A percentile compares a stretch with the other conserved stretches of the same genome.
Conservation (phyloP, 37 sponge, comb jelly and placozoan species). For the Cladorhizidae sp. region DNA sequence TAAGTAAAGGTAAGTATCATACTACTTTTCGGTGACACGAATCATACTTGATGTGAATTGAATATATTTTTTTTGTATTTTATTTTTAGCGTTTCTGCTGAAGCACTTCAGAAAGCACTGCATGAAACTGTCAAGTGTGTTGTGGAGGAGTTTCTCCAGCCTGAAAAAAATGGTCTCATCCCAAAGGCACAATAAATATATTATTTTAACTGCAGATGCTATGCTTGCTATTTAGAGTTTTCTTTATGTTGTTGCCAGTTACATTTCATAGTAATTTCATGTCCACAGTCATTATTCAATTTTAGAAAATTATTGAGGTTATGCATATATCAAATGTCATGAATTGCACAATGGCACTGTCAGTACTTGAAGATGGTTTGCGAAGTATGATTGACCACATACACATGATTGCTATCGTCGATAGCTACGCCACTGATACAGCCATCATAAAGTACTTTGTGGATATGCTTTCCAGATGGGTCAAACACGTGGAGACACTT, state of each 20-base stretch:
- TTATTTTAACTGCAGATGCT: background rate
- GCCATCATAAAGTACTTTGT: background rate
- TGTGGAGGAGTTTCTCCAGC: conserved; percentile 63
- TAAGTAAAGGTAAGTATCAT: no score
- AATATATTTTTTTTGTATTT: background rate
- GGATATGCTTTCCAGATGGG: conserved; percentile 14
- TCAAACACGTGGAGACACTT: conserved; percentile 19
- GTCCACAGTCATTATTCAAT: background rate
- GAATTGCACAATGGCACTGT: background rate
- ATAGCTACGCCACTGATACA: conserved; percentile 11
- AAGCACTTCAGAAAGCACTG: conserved; percentile 22
- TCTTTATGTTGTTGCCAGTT: background rate
- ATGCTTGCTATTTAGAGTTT: background rate
- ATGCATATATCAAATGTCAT: background rate
- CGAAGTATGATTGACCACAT: conserved; percentile 2
- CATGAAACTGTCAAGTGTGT: conserved; percentile 20
- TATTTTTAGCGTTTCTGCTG: conserved; percentile 11
- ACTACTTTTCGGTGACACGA: conserved; percentile 1
- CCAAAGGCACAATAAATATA: conserved; percentile 22
- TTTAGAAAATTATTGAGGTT: background rate
- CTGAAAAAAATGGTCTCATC: conserved; percentile 63
- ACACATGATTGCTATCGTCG: conserved; percentile 1
- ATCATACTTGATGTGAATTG: background rate
- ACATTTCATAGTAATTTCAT: background rate
- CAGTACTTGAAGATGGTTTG: conserved; percentile 6